Base-by-base conservation (phyloP, 2,113 vertebrate genomes). In the Rhinogobius similis region DNA sequence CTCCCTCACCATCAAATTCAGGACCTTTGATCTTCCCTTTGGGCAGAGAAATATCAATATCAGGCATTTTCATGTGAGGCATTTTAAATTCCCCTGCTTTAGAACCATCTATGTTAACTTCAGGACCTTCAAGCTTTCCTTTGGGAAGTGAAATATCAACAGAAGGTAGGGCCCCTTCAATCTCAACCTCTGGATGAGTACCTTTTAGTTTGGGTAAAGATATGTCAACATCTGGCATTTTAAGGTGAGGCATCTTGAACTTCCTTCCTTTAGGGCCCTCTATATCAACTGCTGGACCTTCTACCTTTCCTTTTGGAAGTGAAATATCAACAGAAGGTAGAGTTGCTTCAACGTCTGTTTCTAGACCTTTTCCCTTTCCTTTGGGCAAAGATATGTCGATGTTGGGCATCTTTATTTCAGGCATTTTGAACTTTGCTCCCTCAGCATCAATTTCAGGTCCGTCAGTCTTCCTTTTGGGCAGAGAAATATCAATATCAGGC, bases 31-130 rank as follows among this genome's bases (percentile, higher is more conserved):
- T 23, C 20, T 24, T 92, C 5, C 61, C 50, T 67, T 73, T 56
- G 0, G 85, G 75, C 1, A 91, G 38, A 6, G 87, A 72, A 1
- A 94, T 80, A 27, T 90, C 89, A 32, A 93, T 23, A 12, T 52
- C 50, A 52, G 50, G 50, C 21, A 52, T 52, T 23, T 52, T 23
- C 3, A 90, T 5, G 11, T 85, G 82, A 52, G 87, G 65, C 10
- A 68, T 84, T 65, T 83, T 81, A 12, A 81, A 26, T 20, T 82
- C 80, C 6, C 78, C 79, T 6, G n/a, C n/a, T n/a, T n/a, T n/a
- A n/a, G n/a, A n/a, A n/a, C n/a, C n/a, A n/a, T n/a, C n/a, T n/a
- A n/a, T n/a, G n/a, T n/a, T n/a, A n/a, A n/a, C n/a, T n/a, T n/a
- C n/a, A n/a, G n/a, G n/a, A n/a, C n/a, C n/a, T n/a, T n/a, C n/a